Conservation (phyloP, 2,797 vertebrate genomes). For the Hafferia zeledoni region DNA sequence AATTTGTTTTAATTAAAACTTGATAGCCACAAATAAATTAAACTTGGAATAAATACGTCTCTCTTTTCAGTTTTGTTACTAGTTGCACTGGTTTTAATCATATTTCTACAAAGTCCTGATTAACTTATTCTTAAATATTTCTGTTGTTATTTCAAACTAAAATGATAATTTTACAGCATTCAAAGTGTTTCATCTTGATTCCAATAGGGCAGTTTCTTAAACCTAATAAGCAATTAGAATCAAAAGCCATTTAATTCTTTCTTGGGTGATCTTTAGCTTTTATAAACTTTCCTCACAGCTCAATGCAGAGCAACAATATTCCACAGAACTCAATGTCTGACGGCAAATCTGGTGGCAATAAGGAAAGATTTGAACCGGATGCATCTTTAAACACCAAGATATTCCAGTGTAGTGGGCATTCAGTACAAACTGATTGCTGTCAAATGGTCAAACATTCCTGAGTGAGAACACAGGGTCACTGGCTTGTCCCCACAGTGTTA, state of each 20-base stretch:
- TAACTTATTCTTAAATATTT: background rate
- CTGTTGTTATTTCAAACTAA: background rate
- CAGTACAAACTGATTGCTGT: background rate
- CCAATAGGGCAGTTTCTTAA: constrained; percentile 23
- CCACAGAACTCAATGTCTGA: background rate
- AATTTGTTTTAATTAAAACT: constrained; percentile 36
- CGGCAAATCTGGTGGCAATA: background rate
- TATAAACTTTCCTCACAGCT: background rate
- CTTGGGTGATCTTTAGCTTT: background rate
- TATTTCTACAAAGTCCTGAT: background rate
- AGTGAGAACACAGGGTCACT: constrained; percentile 1
- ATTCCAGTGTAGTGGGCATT: background rate
- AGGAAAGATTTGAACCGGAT: background rate
- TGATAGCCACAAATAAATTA: constrained; percentile 26
- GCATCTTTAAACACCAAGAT: background rate
- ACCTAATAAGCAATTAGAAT: background rate
- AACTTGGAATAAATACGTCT: background rate
- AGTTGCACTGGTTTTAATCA: background rate
- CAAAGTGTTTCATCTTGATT: background rate
- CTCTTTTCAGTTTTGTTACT: constrained; percentile 14
- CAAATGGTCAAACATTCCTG: constrained; percentile 29
- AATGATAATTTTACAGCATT: background rate
- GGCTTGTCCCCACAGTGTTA: constrained; percentile 15
- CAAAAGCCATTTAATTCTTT: background rate
- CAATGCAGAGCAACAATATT: background rate